Evolutionary conservation across 2,113 vertebrate species (phyloP).

Genomic region (Zapornia atra): DNA sequence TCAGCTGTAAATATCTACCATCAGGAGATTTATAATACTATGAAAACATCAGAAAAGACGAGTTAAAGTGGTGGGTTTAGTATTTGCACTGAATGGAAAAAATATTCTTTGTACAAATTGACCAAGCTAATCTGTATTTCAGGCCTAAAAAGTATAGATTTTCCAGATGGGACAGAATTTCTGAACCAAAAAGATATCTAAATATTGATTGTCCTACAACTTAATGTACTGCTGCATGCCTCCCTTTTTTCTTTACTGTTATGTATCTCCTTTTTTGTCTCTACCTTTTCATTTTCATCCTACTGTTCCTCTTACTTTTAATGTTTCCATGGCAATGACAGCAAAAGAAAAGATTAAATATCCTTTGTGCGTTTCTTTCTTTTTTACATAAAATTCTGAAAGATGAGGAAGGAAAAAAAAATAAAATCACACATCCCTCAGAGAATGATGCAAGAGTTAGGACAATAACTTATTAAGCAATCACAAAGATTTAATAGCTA

Average conservation of each 20-base stretch:
- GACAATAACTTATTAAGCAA: background rate
- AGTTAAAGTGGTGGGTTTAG: background rate
- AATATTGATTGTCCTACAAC: background rate
- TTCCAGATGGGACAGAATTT: background rate
- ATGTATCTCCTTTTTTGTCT: background rate
- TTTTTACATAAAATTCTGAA: background rate
- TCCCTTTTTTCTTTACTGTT: background rate
- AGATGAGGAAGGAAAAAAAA: background rate
- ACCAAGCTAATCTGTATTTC: background rate
- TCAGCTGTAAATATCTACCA: background rate
- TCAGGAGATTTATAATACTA: background rate
- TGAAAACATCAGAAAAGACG: background rate
- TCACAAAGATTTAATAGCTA: background rate
- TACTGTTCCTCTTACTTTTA: constrained; percentile 25
- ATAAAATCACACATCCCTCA: background rate
- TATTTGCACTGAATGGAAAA: background rate
- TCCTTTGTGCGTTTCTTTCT: background rate
- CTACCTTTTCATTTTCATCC: constrained; percentile 45
- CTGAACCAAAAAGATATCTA: background rate
- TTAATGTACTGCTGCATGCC: background rate
- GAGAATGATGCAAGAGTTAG: background rate
- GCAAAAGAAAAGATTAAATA: constrained; percentile 31
- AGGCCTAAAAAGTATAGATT: background rate
- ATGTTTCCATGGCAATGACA: constrained; percentile 63
- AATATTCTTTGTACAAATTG: background rate